Percentiles rank a stretch among this genome's conserved stretches.
Evolutionary conservation across 2,113 vertebrate species (phyloP).

Genomic region (Phocoena phocoena): DNA sequence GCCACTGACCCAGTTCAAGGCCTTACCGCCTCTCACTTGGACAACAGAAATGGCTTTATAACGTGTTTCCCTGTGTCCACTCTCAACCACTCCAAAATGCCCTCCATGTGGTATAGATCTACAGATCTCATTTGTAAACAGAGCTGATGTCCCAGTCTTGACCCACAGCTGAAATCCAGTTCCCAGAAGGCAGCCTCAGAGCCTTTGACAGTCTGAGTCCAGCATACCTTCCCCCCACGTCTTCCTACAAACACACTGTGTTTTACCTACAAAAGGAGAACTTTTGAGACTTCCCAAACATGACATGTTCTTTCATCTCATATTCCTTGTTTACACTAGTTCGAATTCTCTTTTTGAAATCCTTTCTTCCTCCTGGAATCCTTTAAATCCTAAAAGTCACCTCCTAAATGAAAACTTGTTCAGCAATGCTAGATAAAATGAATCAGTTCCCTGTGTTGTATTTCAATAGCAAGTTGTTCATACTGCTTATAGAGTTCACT

Average conservation of each 20-base stretch:
- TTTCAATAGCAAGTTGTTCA: neutral
- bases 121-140: neutral
- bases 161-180: neutral
- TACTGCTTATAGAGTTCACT: neutral
- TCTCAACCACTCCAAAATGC: neutral
- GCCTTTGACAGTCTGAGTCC: neutral
- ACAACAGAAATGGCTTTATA: neutral
- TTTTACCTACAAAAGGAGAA: constrained; percentile 35
- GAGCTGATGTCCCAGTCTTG: neutral
- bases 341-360: constrained; percentile 42
- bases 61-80: neutral
- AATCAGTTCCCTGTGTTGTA: neutral
- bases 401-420: constrained; percentile 18
- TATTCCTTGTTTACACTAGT: neutral
- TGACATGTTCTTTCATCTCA: constrained; percentile 31
- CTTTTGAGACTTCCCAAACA: neutral
- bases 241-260: constrained; percentile 12
- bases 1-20: neutral
- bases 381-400: neutral
- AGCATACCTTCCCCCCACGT: neutral
- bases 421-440: neutral
- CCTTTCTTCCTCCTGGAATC: neutral
- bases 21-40: neutral
- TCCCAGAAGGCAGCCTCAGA: neutral
- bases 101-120: neutral